Evolutionary conservation across 2,113 vertebrate genomes (phyloP).

Genomic region (Psophia crepitans): DNA sequence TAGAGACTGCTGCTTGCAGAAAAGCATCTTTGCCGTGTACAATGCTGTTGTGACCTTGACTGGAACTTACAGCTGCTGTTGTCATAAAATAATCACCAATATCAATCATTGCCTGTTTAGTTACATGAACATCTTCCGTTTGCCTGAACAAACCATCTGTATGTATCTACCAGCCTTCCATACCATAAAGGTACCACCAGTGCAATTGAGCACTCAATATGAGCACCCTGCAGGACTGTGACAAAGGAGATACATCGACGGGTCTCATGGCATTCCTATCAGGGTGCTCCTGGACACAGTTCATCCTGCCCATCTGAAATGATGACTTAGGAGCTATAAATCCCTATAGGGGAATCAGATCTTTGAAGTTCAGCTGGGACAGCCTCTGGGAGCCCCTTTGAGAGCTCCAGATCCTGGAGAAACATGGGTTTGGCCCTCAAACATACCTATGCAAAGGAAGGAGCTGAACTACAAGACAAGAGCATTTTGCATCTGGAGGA

Average conservation of each 20-base stretch:
- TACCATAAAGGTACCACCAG: not conserved
- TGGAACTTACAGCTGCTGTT: not conserved
- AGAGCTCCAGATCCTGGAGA: not conserved
- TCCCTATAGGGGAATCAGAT: not conserved
- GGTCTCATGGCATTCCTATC: not conserved
- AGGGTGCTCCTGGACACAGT: not conserved
- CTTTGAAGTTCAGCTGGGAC: not conserved
- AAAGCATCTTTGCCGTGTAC: not conserved
- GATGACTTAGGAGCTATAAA: not conserved
- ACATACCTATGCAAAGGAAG: not conserved
- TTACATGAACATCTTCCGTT: not conserved
- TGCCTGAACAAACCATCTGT: not conserved
- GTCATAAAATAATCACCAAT: not conserved
- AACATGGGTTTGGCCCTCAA: not conserved
- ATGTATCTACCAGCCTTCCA: not conserved
- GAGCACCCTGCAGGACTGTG: not conserved
- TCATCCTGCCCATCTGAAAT: not conserved
- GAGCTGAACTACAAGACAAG: not conserved
- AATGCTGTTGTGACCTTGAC: not conserved
- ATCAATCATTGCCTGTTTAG: not conserved
- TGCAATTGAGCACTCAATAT: not conserved
- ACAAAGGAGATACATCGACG: not conserved
- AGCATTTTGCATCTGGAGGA: conserved; percentile 35
- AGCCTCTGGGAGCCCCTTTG: not conserved
- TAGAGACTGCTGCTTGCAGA: not conserved